Evolutionary conservation across 2,888 invertebrate species (phyloP).

Genomic region (Cheiracanthium punctorium): DNA sequence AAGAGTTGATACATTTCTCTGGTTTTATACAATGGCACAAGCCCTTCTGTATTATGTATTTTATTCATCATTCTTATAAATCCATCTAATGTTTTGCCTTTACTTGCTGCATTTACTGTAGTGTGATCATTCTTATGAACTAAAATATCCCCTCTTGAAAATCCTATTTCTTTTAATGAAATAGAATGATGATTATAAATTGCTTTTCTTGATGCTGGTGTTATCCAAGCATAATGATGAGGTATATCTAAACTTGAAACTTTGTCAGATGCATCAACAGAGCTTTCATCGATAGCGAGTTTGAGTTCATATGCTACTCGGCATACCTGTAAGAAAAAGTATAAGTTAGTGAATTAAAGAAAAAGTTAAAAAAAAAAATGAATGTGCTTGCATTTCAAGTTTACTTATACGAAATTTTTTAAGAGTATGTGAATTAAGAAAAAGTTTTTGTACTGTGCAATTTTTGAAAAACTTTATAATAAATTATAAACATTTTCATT

Average conservation of each 20-base stretch:
- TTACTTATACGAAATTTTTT: no score
- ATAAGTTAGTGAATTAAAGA: neutral
- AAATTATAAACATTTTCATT: no score
- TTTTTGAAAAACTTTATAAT: no score
- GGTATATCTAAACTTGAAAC: constrained; percentile 41
- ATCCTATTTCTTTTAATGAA: constrained; percentile 41
- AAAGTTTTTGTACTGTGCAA: no score
- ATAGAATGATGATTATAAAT: constrained; percentile 42
- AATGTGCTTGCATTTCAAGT: no score
- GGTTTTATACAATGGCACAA: constrained; percentile 50
- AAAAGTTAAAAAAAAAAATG: no score
- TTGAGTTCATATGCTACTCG: constrained; percentile 51
- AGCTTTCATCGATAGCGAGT: constrained; percentile 16
- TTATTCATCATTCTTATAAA: constrained; percentile 34
- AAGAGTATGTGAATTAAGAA: no score
- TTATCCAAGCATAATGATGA: constrained; percentile 57
- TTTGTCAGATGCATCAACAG: constrained; percentile 19
- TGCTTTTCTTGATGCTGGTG: constrained; percentile 37
- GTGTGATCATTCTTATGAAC: constrained; percentile 38
- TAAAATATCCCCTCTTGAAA: constrained; percentile 35
- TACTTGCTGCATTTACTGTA: constrained; percentile 35
- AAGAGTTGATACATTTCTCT: constrained; percentile 36
- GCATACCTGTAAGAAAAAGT: constrained; percentile 38
- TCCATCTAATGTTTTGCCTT: constrained; percentile 45
- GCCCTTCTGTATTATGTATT: constrained; percentile 32